Evolutionary conservation across 2,797 vertebrate genomes (phyloP).

Genomic region (Diplodus sargus): DNA sequence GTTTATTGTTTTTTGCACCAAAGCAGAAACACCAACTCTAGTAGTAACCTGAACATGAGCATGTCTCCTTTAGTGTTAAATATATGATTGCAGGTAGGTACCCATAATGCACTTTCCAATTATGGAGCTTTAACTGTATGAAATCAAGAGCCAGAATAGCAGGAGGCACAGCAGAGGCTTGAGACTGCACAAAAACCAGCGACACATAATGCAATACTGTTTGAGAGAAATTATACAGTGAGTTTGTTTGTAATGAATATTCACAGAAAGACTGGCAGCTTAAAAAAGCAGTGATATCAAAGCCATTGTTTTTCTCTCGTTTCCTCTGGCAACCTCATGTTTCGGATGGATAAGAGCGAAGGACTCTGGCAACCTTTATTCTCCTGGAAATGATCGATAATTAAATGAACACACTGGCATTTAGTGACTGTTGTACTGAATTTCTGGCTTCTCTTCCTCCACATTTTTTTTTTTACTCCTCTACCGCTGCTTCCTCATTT

Average conservation of each 20-base stretch:
- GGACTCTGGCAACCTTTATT: not conserved
- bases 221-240: not conserved
- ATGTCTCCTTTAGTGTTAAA: not conserved
- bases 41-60: no score
- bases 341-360: not conserved
- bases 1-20: no score
- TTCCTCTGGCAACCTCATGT: not conserved
- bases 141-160: not conserved
- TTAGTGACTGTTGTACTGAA: constrained; percentile 7
- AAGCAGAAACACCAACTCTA: no score
- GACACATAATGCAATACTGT: not conserved
- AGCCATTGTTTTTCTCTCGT: not conserved
- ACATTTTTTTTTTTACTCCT: constrained; percentile 28
- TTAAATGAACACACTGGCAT: constrained; percentile 4
- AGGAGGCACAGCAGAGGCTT: constrained; percentile 12
- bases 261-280: not conserved
- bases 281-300: not conserved
- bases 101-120: not conserved
- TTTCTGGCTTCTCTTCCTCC: constrained; percentile 23
- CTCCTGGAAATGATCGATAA: constrained; percentile 3
- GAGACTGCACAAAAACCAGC: not conserved
- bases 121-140: not conserved
- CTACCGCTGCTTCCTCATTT: constrained; percentile 26
- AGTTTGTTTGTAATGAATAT: not conserved
- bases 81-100: not conserved